Evolutionary conservation across 2,888 invertebrate species (phyloP).

Genomic region (Mystacides longicornis): DNA sequence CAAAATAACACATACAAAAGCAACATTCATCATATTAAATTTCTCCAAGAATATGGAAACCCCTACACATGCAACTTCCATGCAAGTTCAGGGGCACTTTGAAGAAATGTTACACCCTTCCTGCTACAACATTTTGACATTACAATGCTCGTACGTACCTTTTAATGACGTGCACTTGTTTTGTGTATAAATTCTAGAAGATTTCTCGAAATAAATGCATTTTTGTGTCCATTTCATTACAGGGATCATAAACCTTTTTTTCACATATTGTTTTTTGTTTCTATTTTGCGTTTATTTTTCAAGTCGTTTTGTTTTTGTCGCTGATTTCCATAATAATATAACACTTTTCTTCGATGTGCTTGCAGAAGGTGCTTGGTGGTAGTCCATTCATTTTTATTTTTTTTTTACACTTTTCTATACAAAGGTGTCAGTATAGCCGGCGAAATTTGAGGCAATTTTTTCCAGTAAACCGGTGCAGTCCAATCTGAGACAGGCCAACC

Average conservation of each 20-base stretch:
- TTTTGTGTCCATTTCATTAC: neutral
- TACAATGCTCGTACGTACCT: neutral
- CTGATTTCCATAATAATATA: no score
- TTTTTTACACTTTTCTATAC: no score
- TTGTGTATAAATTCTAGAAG: neutral
- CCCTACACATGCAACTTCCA: neutral
- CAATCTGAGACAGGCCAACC: no score
- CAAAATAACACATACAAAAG: neutral
- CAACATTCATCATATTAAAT: neutral
- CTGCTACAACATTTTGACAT: neutral
- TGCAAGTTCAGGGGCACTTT: neutral
- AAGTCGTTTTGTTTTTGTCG: no score
- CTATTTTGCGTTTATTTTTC: no score
- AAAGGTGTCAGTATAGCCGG: no score
- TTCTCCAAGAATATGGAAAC: constrained; percentile 1
- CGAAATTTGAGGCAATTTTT: no score
- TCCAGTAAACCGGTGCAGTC: no score
- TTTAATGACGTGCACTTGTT: neutral
- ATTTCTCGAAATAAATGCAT: neutral
- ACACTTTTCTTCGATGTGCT: no score
- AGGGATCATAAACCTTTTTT: neutral
- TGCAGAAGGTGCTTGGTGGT: no score
- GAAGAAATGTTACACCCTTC: neutral
- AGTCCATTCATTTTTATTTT: no score
- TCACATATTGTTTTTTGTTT: no score